Conservation (phyloP, 2,888 invertebrate genomes). For the Oxytorus armatus region DNA sequence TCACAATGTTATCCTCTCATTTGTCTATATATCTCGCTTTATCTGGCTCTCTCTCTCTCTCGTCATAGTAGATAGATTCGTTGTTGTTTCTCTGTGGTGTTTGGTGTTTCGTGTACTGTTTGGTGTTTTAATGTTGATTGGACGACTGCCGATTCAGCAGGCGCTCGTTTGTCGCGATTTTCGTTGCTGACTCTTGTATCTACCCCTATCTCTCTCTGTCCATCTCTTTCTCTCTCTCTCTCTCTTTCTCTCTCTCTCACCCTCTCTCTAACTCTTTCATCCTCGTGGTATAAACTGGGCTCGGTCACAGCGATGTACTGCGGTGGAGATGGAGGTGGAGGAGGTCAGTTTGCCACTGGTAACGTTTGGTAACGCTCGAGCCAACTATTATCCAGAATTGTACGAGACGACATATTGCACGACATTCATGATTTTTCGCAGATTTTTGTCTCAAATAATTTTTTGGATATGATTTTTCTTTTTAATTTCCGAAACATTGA, state of each 20-base stretch:
- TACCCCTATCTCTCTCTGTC: conserved; percentile 39
- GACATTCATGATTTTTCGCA: no score
- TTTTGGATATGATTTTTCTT: no score
- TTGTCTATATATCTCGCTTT: conserved; percentile 17
- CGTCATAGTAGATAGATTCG: conserved; percentile 70
- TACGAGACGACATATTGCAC: no score
- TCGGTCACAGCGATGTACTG: neutral
- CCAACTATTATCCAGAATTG: conserved; percentile 32
- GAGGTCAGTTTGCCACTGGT: conserved; percentile 40
- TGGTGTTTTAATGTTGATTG: conserved; percentile 84
- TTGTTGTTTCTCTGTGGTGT: conserved; percentile 73
- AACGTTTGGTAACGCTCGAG: conserved; percentile 54
- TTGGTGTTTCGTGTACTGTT: conserved; percentile 78
- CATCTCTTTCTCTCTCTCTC: neutral
- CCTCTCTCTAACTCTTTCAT: neutral
- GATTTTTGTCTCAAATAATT: no score
- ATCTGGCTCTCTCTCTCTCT: conserved; percentile 50
- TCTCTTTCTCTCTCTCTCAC: neutral
- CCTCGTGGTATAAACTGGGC: neutral
- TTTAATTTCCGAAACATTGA: no score
- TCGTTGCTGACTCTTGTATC: conserved; percentile 67
- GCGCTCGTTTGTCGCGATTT: conserved; percentile 81
- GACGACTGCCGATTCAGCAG: conserved; percentile 83
- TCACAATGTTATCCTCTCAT: no score
- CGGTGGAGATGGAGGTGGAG: conserved; percentile 4